Percentiles rank a stretch among this genome's conserved stretches.
Conservation (phyloP, 2,888 invertebrate species). For the Idaea aversata region DNA sequence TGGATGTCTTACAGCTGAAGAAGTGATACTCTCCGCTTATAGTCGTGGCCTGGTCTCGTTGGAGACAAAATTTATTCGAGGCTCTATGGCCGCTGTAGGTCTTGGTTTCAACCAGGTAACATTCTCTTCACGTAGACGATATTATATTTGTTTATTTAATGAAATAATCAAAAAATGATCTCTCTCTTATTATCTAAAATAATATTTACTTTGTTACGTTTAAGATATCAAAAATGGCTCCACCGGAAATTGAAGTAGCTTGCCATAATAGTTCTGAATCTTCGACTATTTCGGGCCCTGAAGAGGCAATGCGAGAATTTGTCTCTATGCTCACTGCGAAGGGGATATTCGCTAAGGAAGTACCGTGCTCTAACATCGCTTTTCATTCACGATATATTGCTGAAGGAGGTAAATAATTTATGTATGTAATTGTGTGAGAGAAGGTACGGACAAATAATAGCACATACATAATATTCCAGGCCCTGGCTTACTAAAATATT, state of each 20-base stretch:
- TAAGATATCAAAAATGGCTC: constrained; percentile 43
- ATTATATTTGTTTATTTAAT: background rate
- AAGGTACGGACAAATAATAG: background rate
- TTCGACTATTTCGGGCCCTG: constrained; percentile 87
- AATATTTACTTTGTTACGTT: background rate
- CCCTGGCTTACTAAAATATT: constrained; percentile 78
- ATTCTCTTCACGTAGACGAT: background rate
- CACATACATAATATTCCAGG: constrained; percentile 24
- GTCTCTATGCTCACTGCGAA: constrained; percentile 60
- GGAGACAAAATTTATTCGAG: constrained; percentile 81
- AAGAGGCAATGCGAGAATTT: constrained; percentile 77
- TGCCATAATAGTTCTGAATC: constrained; percentile 89
- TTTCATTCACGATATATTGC: constrained; percentile 91
- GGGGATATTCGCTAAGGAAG: constrained; percentile 46
- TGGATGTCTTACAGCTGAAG: constrained; percentile 89
- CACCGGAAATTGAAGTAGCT: constrained; percentile 79
- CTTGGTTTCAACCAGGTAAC: constrained; percentile 72
- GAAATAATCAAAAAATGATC: no score
- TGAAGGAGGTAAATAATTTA: constrained; percentile 60
- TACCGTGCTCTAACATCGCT: constrained; percentile 87
- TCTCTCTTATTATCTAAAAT: background rate
- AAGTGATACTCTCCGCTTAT: constrained; percentile 89
- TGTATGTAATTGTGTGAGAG: constrained; percentile 17
- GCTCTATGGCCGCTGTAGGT: constrained; percentile 93
- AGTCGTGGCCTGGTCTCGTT: constrained; percentile 85